Evolutionary conservation across 2,888 invertebrate genomes (phyloP), one percentile per base, ranked within the genome.

Genomic region (Pimpla rufipes): DNA sequence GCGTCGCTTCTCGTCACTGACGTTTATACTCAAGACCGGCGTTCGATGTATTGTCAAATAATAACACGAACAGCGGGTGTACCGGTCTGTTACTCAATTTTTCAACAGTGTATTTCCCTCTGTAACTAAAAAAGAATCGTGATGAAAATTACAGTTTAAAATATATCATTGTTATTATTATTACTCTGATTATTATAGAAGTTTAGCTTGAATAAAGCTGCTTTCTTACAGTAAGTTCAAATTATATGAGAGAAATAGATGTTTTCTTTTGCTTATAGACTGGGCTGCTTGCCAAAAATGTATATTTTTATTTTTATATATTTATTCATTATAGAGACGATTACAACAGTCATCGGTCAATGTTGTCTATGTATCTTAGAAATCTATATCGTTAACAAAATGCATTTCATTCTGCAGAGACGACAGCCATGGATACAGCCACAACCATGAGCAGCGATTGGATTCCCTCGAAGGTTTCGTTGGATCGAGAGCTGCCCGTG

Each of bases 401-500:
- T 55, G 4, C 11, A 40, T 64, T 62, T 47, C 0, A 40, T 13
- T n/a, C 62, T 62, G n/a, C 21, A 74, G 74, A 21, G 7, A 11
- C 35, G 50, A 42, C 10, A 68, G 55, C 40, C 35, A 81, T 71
- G 78, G 52, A 74, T 21, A 18, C 40, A 70, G 21, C 62, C 4
- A 11, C 59, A 6, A 42, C 66, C 4, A 67, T 64, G 55, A 64
- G 52, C 13, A 70, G 40, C 18, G 18, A 50, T 47, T 79, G 78
- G 78, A 82, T 82, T 7, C 68, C 68, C 40, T 64, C 75, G 1
- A 79, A 64, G 42, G 40, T 78, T 45, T 62, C 11, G 5, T 40
- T 55, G 3, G 37, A 50, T 13, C 23, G 10, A 6, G 68, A 78
- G 13, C 29, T 68, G 10, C 78, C 78, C 0, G 37, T 21, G 5